These are phyloP conservation scores for Orussus abietinus DNA, from an alignment of 1,140 invertebrate species.

Conservation along the genomic window DNA sequence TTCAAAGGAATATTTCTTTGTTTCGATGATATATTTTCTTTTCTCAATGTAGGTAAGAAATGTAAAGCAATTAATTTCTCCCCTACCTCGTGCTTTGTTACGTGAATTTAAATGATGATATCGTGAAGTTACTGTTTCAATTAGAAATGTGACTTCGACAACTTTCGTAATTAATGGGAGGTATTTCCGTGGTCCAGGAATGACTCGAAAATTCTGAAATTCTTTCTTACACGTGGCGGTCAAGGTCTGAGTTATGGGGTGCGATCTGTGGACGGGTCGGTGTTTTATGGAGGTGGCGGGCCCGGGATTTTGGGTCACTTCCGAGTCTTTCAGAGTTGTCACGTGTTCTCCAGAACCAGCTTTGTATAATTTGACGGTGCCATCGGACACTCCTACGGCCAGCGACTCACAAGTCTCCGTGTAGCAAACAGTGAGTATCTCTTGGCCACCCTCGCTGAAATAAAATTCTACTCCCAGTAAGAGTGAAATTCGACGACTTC, in stretches of 20 bases:
- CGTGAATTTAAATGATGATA: too few species aligned
- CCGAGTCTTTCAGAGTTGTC: conserved; percentile 50
- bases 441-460: conserved; percentile 52
- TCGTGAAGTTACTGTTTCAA: too few species aligned
- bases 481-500: neutral
- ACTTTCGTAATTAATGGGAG: neutral
- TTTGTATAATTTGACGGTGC: conserved; percentile 54
- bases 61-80: neutral
- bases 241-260: conserved; percentile 56
- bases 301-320: conserved; percentile 54
- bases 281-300: conserved; percentile 59
- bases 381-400: conserved; percentile 57
- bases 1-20: too few species aligned
- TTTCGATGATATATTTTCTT: too few species aligned
- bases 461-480: too few species aligned
- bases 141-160: neutral
- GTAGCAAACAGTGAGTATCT: conserved; percentile 59
- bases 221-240: conserved; percentile 55
- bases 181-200: too few species aligned
- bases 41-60: conserved; percentile 1
- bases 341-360: conserved; percentile 43
- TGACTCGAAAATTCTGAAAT: neutral
- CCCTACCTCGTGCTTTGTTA: too few species aligned
- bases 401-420: conserved; percentile 57
- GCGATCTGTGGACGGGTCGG: conserved; percentile 54